phyloP scores from a whole-genome alignment of 2,797 vertebrate species.

The Trematomus bernacchii region DNA sequence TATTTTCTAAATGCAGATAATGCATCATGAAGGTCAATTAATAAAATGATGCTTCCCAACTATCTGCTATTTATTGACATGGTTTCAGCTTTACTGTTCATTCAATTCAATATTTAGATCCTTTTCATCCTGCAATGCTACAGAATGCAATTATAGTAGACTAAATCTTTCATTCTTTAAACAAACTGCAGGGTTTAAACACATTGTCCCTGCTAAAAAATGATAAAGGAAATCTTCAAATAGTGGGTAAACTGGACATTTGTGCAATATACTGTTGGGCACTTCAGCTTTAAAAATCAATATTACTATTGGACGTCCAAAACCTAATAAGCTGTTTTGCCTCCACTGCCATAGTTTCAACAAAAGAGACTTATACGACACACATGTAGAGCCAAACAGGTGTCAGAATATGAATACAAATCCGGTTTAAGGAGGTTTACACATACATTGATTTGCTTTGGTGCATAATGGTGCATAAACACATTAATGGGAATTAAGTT shows the following conservation, averaged over 20 bases:
- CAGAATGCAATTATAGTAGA: too few species aligned
- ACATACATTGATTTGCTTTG: too few species aligned
- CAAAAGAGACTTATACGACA: neutral
- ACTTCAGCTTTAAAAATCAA: neutral
- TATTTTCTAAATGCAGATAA: neutral
- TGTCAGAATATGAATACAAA: too few species aligned
- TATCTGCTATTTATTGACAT: too few species aligned
- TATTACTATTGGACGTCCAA: neutral
- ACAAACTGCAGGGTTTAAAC: neutral
- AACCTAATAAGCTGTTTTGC: neutral
- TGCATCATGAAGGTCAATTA: neutral
- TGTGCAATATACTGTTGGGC: neutral
- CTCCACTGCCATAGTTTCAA: neutral
- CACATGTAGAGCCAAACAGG: too few species aligned
- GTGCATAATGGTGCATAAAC: too few species aligned
- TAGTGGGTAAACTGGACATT: neutral
- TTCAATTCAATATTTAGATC: too few species aligned
- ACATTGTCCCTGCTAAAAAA: neutral
- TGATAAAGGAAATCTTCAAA: neutral
- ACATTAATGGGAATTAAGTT: too few species aligned
- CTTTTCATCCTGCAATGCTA: too few species aligned
- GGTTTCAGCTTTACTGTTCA: too few species aligned
- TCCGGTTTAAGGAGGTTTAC: too few species aligned
- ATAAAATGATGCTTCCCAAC: neutral
- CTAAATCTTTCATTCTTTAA: neutral